Conservation (phyloP, 2,113 vertebrate species). For the Platysteira castanea region DNA sequence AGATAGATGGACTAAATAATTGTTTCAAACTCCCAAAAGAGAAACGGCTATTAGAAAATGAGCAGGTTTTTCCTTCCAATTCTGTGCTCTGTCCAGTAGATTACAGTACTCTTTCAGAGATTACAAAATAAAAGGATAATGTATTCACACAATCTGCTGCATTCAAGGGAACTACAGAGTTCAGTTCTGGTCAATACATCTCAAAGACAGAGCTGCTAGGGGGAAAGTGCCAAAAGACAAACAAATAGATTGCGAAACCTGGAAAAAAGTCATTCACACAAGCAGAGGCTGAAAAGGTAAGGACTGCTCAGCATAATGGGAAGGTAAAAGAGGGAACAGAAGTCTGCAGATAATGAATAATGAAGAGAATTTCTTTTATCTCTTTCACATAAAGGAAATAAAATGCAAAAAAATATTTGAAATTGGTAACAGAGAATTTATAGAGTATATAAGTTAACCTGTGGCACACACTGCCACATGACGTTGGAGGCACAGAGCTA, state of each 20-base stretch:
- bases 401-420: neutral
- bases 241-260: slow-evolving; percentile 10
- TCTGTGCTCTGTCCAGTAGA: slow-evolving; percentile 37
- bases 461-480: neutral
- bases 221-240: slow-evolving; percentile 1
- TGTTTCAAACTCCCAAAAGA: slow-evolving; percentile 53
- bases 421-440: neutral
- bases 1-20: slow-evolving; percentile 54
- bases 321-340: neutral
- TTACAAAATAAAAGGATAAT: slow-evolving; percentile 53
- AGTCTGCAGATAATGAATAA: neutral
- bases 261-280: neutral
- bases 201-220: neutral
- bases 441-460: neutral
- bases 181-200: slow-evolving; percentile 28
- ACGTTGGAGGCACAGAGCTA: neutral
- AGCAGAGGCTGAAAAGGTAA: neutral
- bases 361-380: neutral
- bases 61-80: slow-evolving; percentile 32
- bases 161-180: neutral
- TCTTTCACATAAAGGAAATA: neutral
- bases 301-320: neutral
- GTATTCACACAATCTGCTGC: slow-evolving; percentile 34
- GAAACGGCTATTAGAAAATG: slow-evolving; percentile 48
- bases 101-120: slow-evolving; percentile 22